Percentiles rank a stretch among this genome's conserved stretches.
Conservation (phyloP, 1,140 invertebrate genomes). For the Ditylenchus dipsaci region DNA sequence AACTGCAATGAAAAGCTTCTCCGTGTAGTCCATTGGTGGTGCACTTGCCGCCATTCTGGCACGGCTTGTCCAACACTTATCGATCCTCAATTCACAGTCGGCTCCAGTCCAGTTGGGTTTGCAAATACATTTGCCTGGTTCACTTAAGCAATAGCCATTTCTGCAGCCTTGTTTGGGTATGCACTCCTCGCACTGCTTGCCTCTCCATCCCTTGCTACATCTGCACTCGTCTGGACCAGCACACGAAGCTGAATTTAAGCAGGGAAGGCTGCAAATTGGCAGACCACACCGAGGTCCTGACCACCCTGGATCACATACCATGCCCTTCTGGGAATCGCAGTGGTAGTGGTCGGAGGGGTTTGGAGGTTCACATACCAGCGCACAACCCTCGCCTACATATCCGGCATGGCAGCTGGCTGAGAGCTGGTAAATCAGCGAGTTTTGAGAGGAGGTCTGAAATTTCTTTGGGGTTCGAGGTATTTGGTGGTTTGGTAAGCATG, state of each 20-base stretch:
- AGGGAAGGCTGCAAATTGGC: conserved; percentile 10
- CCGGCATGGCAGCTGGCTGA: neutral
- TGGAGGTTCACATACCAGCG: neutral
- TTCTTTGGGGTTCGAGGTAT: neutral
- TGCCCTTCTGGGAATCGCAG: conserved; percentile 1
- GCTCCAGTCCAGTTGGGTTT: conserved; percentile 20
- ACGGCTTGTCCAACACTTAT: conserved; percentile 24
- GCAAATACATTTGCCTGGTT: conserved; percentile 23
- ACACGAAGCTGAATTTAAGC: conserved; percentile 10
- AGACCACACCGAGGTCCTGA: neutral
- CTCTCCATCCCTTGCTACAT: conserved; percentile 17
- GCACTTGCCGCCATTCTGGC: conserved; percentile 19
- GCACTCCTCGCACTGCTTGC: conserved; percentile 7
- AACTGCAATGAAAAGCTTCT: conserved; percentile 16
- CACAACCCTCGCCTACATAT: conserved; percentile 3
- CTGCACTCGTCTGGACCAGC: conserved; percentile 4
- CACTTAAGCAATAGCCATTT: conserved; percentile 16
- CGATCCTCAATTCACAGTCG: conserved; percentile 14
- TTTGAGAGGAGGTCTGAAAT: conserved; percentile 4
- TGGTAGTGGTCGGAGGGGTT: conserved; percentile 10
- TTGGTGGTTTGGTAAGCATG: neutral
- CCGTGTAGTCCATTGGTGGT: conserved; percentile 3
- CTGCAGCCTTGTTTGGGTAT: conserved; percentile 7
- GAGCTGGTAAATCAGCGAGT: conserved; percentile 9
- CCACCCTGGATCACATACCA: conserved; percentile 12